Base-by-base conservation (phyloP, 2,888 invertebrate genomes). In the Trichogramma dendrolimi region DNA sequence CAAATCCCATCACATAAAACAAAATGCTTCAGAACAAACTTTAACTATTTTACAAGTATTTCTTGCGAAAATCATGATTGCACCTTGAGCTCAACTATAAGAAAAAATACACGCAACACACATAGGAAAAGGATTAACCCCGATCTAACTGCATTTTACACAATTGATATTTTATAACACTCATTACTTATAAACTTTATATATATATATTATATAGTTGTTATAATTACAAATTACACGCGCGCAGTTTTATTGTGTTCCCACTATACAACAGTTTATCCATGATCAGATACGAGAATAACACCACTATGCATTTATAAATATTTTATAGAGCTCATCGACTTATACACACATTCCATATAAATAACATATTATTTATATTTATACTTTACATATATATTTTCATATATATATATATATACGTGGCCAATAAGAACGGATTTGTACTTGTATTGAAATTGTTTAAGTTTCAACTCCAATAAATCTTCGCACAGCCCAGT, bases 361-460 rank as follows among this genome's bases (percentile, higher is more conserved):
- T 75, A 72, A 69, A 73, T 73, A 73, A 74, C 71, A 75, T 73
- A 74, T 75, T 71, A 70, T 74, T 76, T 62, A 47, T 49, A 65
- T 59, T 47, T 44, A 55, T 46, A 10, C 46, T 46, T 10, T 10
- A 46, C 2, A 10, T 46, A 46, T 46, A 10, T n/a, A 10, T 10
- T 46, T 46, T n/a, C 10, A 50, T 50, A 50, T 11, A 76, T 77
- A 78, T 77, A 77, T 73, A 50, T 61, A 76, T 77, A 78, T 77
- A 77, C 73, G 78, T 77, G 77, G 77, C 78, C 78, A 78, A 79
- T 78, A 78, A 78, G 77, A 78, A 78, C 77, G 78, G 78, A 77
- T 79, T 79, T 79, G 78, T 79, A 79, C 78, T 79, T 78, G 78
- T 75, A 78, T 76, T 79, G 76, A 78, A 79, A 78, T 79, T 77